Conservation (phyloP, 1,140 invertebrate genomes). For the Belonocnema kinseyi region DNA sequence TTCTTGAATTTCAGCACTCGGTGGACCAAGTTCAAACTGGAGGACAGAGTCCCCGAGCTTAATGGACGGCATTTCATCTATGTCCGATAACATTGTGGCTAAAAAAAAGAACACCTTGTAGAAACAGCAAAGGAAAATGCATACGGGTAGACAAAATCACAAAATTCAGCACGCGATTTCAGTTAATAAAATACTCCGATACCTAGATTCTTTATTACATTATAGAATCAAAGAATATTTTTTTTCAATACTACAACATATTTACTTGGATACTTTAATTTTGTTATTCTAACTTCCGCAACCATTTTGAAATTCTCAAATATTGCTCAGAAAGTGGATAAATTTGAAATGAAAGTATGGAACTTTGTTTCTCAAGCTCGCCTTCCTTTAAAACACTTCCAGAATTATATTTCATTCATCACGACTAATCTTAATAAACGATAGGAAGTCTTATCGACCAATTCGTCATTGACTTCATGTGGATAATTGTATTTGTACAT, state of each 20-base stretch:
- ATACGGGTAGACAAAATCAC: neutral
- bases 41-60: slow-evolving; percentile 82
- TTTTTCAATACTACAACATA: neutral
- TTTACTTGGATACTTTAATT: slow-evolving; percentile 8
- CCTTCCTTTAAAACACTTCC: no score
- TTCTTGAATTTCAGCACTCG: slow-evolving; percentile 79
- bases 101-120: slow-evolving; percentile 61
- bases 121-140: neutral
- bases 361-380: no score
- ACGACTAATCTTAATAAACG: no score
- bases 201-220: slow-evolving; percentile 4
- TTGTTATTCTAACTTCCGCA: neutral
- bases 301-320: no score
- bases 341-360: no score
- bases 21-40: slow-evolving; percentile 82
- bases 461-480: no score
- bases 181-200: slow-evolving; percentile 19
- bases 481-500: no score
- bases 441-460: no score
- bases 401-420: no score
- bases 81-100: slow-evolving; percentile 82
- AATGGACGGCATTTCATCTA: slow-evolving; percentile 80
- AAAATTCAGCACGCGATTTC: neutral
- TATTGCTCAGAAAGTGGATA: no score
- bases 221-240: no score